Evolutionary conservation across 30 jellyfish, hydroid and myxozoan genomes (phyloP).

Genomic region (Cassiopea andromeda): DNA sequence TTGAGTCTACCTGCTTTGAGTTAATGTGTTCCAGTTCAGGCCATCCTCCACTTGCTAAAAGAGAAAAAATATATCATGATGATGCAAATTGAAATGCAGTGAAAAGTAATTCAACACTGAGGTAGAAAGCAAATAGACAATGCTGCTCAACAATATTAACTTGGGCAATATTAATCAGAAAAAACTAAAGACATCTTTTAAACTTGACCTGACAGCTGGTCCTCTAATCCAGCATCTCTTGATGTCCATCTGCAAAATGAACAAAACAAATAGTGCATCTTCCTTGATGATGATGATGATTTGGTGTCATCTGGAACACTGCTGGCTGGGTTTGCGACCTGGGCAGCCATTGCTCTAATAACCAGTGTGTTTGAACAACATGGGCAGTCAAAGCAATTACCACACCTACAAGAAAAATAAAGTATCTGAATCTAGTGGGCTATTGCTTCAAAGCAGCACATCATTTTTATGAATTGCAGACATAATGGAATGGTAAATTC

Average conservation of each 20-base stretch:
- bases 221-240: constrained; percentile 94
- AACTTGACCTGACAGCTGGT: constrained; percentile 86
- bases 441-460: too few species aligned
- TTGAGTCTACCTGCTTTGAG: constrained; percentile 62
- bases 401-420: constrained; percentile 67
- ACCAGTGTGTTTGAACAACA: constrained; percentile 89
- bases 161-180: neutral
- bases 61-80: neutral
- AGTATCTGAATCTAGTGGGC: too few species aligned
- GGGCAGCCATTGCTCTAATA: constrained; percentile 75
- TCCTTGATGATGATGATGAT: constrained; percentile 69
- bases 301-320: constrained; percentile 57
- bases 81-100: too few species aligned
- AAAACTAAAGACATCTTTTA: neutral
- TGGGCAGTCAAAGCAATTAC: constrained; percentile 96
- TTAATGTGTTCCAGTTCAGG: constrained; percentile 86
- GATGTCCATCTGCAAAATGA: constrained; percentile 97
- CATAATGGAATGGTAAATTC: too few species aligned
- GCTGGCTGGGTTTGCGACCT: neutral
- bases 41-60: constrained; percentile 98
- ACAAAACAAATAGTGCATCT: constrained; percentile 87
- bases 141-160: too few species aligned
- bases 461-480: too few species aligned
- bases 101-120: too few species aligned
- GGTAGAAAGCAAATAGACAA: too few species aligned